A percentile compares a stretch with the other conserved stretches of the same genome.
Conservation (phyloP, 2,113 vertebrate genomes). For the Campylorhamphus procurvoides region DNA sequence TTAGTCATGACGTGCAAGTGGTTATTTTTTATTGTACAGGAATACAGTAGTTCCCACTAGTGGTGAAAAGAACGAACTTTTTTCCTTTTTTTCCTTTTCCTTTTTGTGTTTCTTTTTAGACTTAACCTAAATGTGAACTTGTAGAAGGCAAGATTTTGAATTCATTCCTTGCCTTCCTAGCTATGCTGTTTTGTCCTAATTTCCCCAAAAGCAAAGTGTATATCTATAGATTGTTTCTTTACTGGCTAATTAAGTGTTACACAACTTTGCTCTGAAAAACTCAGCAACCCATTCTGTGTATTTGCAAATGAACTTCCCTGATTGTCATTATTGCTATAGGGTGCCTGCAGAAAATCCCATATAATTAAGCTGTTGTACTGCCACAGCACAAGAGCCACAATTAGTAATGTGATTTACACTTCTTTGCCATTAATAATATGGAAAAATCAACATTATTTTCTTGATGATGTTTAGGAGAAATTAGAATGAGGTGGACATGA, state of each 20-base stretch:
- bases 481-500: conserved; percentile 47
- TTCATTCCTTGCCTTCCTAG: neutral
- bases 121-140: neutral
- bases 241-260: neutral
- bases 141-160: neutral
- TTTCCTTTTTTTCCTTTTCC: neutral
- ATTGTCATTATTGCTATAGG: conserved; percentile 33
- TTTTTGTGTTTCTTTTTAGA: neutral
- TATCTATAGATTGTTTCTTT: conserved; percentile 34
- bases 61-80: conserved; percentile 51
- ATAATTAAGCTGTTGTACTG: neutral
- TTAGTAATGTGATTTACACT: conserved; percentile 45
- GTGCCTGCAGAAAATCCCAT: conserved; percentile 6
- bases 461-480: conserved; percentile 30
- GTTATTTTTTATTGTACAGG: conserved; percentile 13
- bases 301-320: conserved; percentile 23
- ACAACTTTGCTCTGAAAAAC: conserved; percentile 27
- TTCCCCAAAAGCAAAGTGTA: conserved; percentile 10
- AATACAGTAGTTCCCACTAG: conserved; percentile 74
- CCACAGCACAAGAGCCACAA: neutral
- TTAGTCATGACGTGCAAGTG: conserved; percentile 40
- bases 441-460: conserved; percentile 37
- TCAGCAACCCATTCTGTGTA: neutral
- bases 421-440: conserved; percentile 35
- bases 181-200: neutral